A percentile compares a stretch with the other conserved stretches of the same genome.
These are phyloP conservation scores for Phoxinus dragarum DNA, from an alignment of 2,797 vertebrate species.

Conservation along the genomic window DNA sequence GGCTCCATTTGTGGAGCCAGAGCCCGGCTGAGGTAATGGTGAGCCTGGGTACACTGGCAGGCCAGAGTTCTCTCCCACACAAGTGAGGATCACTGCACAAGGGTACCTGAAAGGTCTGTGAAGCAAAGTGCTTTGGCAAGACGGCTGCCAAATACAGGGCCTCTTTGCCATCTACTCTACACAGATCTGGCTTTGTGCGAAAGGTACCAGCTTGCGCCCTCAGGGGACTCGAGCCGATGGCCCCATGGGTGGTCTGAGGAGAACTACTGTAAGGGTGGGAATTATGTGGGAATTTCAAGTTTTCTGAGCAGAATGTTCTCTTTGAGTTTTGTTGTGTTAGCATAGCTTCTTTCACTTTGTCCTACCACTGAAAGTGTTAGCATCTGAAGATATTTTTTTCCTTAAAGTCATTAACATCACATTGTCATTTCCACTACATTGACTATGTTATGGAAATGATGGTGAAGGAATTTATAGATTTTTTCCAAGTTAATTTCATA, in stretches of 20 bases:
- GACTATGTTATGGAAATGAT: too few relatives aligned
- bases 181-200: slow-evolving; percentile 51
- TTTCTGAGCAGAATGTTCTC: neutral
- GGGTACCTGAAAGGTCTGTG: slow-evolving; percentile 22
- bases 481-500: too few relatives aligned
- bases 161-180: neutral
- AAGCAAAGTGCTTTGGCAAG: slow-evolving; percentile 48
- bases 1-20: neutral
- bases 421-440: too few relatives aligned
- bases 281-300: neutral
- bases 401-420: too few relatives aligned
- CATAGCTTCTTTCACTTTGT: neutral
- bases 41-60: slow-evolving; percentile 22
- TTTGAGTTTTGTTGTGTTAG: neutral
- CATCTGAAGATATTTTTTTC: neutral
- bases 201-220: slow-evolving; percentile 2
- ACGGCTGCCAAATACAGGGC: slow-evolving; percentile 42
- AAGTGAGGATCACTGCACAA: slow-evolving; percentile 35
- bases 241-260: slow-evolving; percentile 2
- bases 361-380: neutral
- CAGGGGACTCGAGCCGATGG: neutral
- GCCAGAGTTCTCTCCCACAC: slow-evolving; percentile 44
- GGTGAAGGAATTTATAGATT: too few relatives aligned
- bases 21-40: slow-evolving; percentile 25
- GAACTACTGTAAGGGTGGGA: neutral